Evolutionary conservation across 2,113 vertebrate genomes (phyloP), one percentile per base, ranked within the genome.

Genomic region (Ophiodon elongatus): DNA sequence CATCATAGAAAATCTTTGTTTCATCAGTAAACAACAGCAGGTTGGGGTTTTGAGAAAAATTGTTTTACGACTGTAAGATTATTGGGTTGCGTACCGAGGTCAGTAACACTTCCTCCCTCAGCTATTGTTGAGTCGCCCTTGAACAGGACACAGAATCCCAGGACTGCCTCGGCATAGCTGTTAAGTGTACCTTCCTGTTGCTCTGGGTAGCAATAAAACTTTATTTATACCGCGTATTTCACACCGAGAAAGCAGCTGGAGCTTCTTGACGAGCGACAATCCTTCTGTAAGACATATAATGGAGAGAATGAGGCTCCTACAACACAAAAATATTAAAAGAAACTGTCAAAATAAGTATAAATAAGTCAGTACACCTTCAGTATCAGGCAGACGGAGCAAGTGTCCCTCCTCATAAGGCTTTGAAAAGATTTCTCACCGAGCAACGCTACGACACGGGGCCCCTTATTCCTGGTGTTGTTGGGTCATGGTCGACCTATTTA

Each of bases 191-290:
- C 9, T 52, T 72, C 41, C 67, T 47, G 19, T 10, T 8, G 25
- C 27, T 5, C 63, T 0, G 62, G 21, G 37, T 47, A 27, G 63
- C 52, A 70, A 73, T 85, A 73, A 83, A 80, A 73, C n/a, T 14
- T 70, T 82, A 79, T 87, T 76, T 80, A 54, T 63, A 79, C 52
- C 15, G 13, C 33, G 52, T 4, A 21, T 76, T 83, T 79, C 39
- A 35, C 59, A 57, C 2, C 0, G 15, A 66, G 68, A 70, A 71
- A 73, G 37, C 83, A 80, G 74, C 63, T 70, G 80, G 39, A 62
- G 54, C 57, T 35, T 85, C 41, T 77, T 77, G 14, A 73, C 37
- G 14, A 25, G 68, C 64, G 29, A 59, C 37, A 2, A n/a, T 7
- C 2, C 29, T 35, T 67, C 68, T 25, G 81, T 33, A 9, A 35